phyloP scores from a whole-genome alignment of 2,113 vertebrate genomes.

The Oriolus oriolus region DNA sequence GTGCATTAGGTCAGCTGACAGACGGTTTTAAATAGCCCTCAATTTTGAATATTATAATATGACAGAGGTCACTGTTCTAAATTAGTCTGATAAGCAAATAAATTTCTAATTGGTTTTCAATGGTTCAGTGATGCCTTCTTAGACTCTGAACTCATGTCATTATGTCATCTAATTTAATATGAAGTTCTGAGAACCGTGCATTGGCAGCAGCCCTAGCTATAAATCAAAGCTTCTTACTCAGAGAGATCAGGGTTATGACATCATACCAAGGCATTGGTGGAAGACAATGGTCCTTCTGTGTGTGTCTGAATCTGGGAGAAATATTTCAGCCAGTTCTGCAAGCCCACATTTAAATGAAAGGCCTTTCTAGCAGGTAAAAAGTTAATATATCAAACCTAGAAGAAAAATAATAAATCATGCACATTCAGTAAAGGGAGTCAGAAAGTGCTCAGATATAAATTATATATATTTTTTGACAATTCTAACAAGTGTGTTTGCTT shows the following conservation, averaged over 20 bases:
- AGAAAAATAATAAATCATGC: slow-evolving; percentile 51
- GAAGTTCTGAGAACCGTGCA: neutral
- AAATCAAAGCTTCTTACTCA: slow-evolving; percentile 37
- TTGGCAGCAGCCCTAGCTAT: neutral
- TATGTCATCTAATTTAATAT: slow-evolving; percentile 14
- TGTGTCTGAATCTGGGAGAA: slow-evolving; percentile 27
- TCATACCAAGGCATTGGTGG: slow-evolving; percentile 1
- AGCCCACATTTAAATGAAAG: slow-evolving; percentile 29
- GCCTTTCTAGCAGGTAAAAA: slow-evolving; percentile 50
- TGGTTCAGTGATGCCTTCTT: neutral
- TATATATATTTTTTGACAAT: slow-evolving; percentile 12
- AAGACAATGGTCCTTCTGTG: slow-evolving; percentile 63
- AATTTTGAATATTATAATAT: neutral
- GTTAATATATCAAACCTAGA: slow-evolving; percentile 41
- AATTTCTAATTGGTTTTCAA: slow-evolving; percentile 14
- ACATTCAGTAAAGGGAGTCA: neutral
- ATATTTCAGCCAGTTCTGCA: slow-evolving; percentile 18
- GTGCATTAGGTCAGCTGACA: neutral
- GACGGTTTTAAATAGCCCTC: neutral
- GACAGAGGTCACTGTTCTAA: neutral
- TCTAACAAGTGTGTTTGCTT: slow-evolving; percentile 34
- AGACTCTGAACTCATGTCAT: neutral
- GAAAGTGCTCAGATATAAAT: slow-evolving; percentile 9
- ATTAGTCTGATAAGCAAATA: neutral
- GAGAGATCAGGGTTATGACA: slow-evolving; percentile 27